Evolutionary conservation across 2,888 invertebrate genomes (phyloP), one percentile per base, ranked within the genome.

Genomic region (Acrobasis suavella): DNA sequence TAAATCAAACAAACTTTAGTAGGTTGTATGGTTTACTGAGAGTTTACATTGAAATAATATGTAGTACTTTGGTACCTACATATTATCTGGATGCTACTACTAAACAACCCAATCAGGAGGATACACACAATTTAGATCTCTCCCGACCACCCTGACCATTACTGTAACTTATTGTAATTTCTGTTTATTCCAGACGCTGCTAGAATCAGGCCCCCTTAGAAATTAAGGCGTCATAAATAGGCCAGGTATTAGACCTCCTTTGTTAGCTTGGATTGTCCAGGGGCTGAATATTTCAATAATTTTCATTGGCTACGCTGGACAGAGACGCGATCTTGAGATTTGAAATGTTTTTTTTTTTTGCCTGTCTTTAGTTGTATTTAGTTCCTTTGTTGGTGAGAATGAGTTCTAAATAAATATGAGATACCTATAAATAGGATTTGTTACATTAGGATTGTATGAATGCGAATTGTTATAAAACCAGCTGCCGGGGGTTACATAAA

Each of bases 191-290:
- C 54, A 15, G 38, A 16, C 14, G 54, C 9, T 38, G 52, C 12
- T 32, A 32, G 32, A 56, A 56, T 56, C 56, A 56, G 56, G 15
- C 17, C 56, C 22, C 56, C 56, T 56, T 56, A 56, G 56, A 56
- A 55, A 42, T 56, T 56, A 56, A 56, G 42, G 56, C 42, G 7
- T 56, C 56, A 42, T 56, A 56, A 56, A 56, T 56, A 56, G 56
- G 42, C 17, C 56, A 46, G 15, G 17, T 52, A 52, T 52, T 52
- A 56, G 22, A 46, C 14, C 3, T 32, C 56, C 42, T 17, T 56
- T 56, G 56, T 56, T 56, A 22, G 42, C 56, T 22, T 17, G 55
- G 55, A 55, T 16, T 39, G 55, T 55, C 37, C 37, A 15, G 38
- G 54, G 38, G 15, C 54, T 15, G 39, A 55, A 55, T 39, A 32